Evolutionary conservation across 1,140 invertebrate genomes (phyloP), one percentile per base, ranked within the genome.

Genomic region (Drosophila micromelanica): DNA sequence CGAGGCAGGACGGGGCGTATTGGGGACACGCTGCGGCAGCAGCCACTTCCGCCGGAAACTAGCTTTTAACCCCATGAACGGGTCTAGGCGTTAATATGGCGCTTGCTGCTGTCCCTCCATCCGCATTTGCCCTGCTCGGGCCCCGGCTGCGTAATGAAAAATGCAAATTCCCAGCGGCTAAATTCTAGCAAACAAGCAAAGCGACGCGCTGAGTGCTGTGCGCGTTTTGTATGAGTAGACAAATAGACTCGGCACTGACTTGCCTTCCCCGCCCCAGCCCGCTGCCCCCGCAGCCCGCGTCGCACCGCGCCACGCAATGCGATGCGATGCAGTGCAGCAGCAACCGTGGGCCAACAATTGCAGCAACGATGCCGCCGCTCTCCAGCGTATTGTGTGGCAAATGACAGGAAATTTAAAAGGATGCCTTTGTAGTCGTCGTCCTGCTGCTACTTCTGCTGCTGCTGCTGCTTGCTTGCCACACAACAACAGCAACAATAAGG

Each of bases 371-470:
- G 73, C 80, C 62, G 81, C 77, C 76, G 76, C 73, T 89, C 84
- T 89, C 84, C 57, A 79, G 84, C 84, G 84, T 89, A 89, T 89
- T 89, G 84, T 89, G 84, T 89, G 84, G 84, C 85, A 89, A 89
- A 89, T 89, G 84, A 89, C 84, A 89, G 85, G 84, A 89, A 89
- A 89, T 89, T 89, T 89, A 89, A 89, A 89, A 89, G 84, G 84
- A 89, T 89, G 84, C 84, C 84, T 89, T 89, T 89, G 84, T 89
- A 87, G 79, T 82, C 71, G 64, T 87, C 71, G 67, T 80, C 42
- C 48, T 67, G 78, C 82, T 80, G 76, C 49, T 40, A 43, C 20
- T 68, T 20, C 40, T 57, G 38, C 37, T 8, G 32, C 20, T 60
- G 74, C 79, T 65, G 48, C 62, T 38, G 42, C 32, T 56, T 60